Percentiles rank a stretch among this genome's conserved stretches.
Evolutionary conservation across 1,140 invertebrate species (phyloP).

Genomic region (Anastrepha ludens): DNA sequence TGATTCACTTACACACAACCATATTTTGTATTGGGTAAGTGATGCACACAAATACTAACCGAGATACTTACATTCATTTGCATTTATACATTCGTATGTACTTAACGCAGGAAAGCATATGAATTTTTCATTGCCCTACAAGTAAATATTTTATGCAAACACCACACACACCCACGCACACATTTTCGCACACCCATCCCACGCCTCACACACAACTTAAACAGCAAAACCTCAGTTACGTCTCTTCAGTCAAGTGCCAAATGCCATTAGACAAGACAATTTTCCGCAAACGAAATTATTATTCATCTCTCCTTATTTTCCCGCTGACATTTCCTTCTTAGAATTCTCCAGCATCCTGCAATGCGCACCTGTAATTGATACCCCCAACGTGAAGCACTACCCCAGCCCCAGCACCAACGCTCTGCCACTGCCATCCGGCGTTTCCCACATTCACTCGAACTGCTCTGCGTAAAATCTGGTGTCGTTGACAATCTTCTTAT

Average conservation of each 20-base stretch:
- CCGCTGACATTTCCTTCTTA: not conserved
- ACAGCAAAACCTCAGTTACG: not conserved
- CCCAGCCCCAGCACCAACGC: not conserved
- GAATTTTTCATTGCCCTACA: not conserved
- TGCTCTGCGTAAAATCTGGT: not conserved
- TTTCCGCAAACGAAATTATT: constrained; percentile 3
- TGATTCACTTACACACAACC: too few species aligned
- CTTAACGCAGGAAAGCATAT: not conserved
- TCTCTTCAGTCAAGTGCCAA: not conserved
- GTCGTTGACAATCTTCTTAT: not conserved
- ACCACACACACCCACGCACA: not conserved
- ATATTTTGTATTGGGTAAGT: too few species aligned
- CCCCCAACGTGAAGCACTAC: not conserved
- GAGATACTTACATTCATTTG: too few species aligned
- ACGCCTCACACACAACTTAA: not conserved
- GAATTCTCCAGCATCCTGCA: not conserved
- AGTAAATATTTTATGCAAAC: too few species aligned
- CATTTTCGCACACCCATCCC: not conserved
- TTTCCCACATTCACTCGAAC: too few species aligned
- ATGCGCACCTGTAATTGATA: constrained; percentile 17
- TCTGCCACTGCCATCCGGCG: not conserved
- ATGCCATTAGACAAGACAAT: constrained; percentile 13
- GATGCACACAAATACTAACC: too few species aligned
- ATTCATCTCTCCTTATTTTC: constrained; percentile 1
- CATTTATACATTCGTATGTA: too few species aligned